A percentile compares a stretch with the other conserved stretches of the same genome.
Evolutionary conservation across 2,797 vertebrate genomes (phyloP).

Genomic region (Spondyliosoma cantharus): DNA sequence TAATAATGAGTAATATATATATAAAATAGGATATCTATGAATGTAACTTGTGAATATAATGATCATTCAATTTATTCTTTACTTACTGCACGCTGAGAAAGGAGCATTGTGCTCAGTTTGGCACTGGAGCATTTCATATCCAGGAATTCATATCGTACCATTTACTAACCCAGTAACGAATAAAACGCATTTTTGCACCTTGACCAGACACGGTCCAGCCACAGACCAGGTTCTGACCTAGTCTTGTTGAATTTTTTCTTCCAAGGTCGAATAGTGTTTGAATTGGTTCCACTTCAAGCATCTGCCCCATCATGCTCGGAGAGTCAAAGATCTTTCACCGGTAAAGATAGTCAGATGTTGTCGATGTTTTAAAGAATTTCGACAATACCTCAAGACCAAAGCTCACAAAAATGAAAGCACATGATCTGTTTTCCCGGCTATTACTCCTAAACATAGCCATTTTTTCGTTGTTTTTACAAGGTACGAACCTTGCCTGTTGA

Average conservation of each 20-base stretch:
- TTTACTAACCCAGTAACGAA: too few relatives aligned
- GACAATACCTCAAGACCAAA: slow-evolving; percentile 79
- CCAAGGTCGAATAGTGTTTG: slow-evolving; percentile 30
- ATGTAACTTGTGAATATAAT: too few relatives aligned
- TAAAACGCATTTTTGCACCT: too few relatives aligned
- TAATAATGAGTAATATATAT: too few relatives aligned
- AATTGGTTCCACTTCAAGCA: slow-evolving; percentile 68
- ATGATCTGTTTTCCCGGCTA: slow-evolving; percentile 75
- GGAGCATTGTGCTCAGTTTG: too few relatives aligned
- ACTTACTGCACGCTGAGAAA: too few relatives aligned
- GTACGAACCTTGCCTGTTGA: slow-evolving; percentile 65
- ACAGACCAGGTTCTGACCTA: not conserved
- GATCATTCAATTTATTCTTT: too few relatives aligned
- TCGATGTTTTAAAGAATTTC: slow-evolving; percentile 84
- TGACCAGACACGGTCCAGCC: too few relatives aligned
- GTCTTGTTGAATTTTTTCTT: slow-evolving; percentile 39
- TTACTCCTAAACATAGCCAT: slow-evolving; percentile 73
- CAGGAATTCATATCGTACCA: too few relatives aligned
- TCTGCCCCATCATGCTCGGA: slow-evolving; percentile 68
- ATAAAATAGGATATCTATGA: too few relatives aligned
- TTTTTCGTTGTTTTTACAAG: slow-evolving; percentile 81
- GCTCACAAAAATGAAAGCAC: slow-evolving; percentile 81
- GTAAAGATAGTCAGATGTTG: slow-evolving; percentile 82
- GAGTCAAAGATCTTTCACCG: slow-evolving; percentile 67
- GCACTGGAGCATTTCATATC: too few relatives aligned